Percentiles rank a stretch among this genome's conserved stretches.
These are phyloP conservation scores for Chrosomus eos DNA, from an alignment of 2,797 vertebrate species.

Conservation along the genomic window DNA sequence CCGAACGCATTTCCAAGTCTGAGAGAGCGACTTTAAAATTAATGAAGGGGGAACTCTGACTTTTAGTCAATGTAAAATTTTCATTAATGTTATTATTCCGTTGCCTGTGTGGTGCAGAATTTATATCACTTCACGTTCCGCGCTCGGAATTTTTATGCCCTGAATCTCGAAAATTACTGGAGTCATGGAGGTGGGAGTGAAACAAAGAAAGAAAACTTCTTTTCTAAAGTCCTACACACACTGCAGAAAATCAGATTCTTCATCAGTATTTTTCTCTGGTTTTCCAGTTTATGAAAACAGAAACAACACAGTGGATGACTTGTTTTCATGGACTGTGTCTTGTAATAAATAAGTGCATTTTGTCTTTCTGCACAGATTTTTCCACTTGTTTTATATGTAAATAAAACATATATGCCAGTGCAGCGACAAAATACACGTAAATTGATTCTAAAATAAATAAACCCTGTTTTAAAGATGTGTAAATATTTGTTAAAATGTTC, in stretches of 20 bases:
- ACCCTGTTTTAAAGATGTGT: not conserved
- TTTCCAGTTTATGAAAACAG: not conserved
- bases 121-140: constrained; percentile 70
- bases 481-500: not conserved
- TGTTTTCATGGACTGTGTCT: not conserved
- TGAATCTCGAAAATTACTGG: constrained; percentile 72
- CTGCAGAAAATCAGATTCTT: not conserved
- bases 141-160: constrained; percentile 76
- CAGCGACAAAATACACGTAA: not conserved
- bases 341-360: not conserved
- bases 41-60: constrained; percentile 77
- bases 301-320: not conserved
- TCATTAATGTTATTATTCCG: constrained; percentile 80
- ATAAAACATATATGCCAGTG: not conserved
- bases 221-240: not conserved
- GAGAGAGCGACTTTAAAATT: constrained; percentile 71
- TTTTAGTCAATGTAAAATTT: constrained; percentile 79
- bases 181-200: constrained; percentile 65
- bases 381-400: not conserved
- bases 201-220: constrained; percentile 25
- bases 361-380: not conserved
- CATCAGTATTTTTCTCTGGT: not conserved
- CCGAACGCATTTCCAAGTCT: constrained; percentile 59
- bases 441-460: not conserved
- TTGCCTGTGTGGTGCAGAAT: constrained; percentile 76